Conservation (phyloP, 2,888 invertebrate species). For the Tribolium freemani region DNA sequence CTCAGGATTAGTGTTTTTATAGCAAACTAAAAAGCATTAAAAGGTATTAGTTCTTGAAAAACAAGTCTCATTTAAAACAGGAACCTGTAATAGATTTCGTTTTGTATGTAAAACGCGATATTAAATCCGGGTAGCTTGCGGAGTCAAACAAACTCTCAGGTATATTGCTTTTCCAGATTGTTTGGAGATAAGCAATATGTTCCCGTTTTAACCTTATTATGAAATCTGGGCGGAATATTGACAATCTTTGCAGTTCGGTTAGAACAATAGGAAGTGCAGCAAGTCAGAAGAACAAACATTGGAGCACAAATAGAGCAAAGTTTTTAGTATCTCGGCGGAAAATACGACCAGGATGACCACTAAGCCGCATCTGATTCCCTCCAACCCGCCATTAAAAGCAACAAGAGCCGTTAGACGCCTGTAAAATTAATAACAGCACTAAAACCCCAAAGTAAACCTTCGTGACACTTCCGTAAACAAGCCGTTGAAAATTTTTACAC, state of each 20-base stretch:
- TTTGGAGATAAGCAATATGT: constrained; percentile 22
- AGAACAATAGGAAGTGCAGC: not conserved
- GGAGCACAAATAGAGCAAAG: not conserved
- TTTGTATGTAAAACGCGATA: constrained; percentile 21
- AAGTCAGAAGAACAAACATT: not conserved
- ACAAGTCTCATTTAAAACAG: not conserved
- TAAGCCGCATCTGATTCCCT: not conserved
- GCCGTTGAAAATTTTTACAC: constrained; percentile 11
- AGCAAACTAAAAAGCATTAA: constrained; percentile 26
- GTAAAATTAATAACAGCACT: constrained; percentile 16
- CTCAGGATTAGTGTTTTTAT: constrained; percentile 26
- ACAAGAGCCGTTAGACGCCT: not conserved
- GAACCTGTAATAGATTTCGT: constrained; percentile 12
- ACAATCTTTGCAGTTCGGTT: not conserved
- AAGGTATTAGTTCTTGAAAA: constrained; percentile 14
- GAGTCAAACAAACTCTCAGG: constrained; percentile 16
- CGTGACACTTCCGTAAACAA: constrained; percentile 22
- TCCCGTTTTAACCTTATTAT: constrained; percentile 11
- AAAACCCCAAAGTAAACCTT: constrained; percentile 15
- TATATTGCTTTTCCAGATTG: constrained; percentile 20
- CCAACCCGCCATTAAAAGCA: not conserved
- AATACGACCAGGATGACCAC: not conserved
- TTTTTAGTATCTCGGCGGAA: not conserved
- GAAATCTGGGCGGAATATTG: not conserved
- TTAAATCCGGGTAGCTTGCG: not conserved